Evolutionary conservation across 2,888 invertebrate genomes (phyloP).

Genomic region (Tipula helvola): DNA sequence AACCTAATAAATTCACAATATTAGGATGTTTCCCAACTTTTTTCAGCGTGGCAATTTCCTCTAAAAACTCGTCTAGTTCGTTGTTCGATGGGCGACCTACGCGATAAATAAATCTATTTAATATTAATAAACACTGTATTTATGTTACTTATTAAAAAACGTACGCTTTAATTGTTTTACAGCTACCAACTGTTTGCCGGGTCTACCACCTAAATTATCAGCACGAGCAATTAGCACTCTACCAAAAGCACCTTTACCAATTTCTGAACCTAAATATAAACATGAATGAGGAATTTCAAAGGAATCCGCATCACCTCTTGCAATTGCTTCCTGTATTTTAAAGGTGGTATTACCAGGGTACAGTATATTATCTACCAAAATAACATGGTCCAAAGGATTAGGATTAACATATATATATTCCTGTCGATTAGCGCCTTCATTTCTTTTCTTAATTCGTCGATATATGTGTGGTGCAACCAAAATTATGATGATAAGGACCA

Average conservation of each 20-base stretch:
- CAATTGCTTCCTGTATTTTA: conserved; percentile 25
- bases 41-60: conserved; percentile 68
- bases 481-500: conserved; percentile 6
- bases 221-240: conserved; percentile 54
- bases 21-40: conserved; percentile 63
- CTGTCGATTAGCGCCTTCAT: conserved; percentile 17
- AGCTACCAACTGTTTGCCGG: conserved; percentile 47
- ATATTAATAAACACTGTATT: neutral
- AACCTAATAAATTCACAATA: conserved; percentile 58
- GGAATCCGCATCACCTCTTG: conserved; percentile 26
- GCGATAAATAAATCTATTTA: conserved; percentile 16
- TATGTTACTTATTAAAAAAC: conserved; percentile 16
- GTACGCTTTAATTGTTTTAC: conserved; percentile 62
- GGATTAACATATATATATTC: conserved; percentile 18
- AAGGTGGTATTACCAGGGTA: conserved; percentile 30
- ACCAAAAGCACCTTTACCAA: conserved; percentile 68
- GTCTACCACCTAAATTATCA: conserved; percentile 37
- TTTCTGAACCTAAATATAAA: conserved; percentile 32
- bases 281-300: conserved; percentile 29
- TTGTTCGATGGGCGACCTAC: conserved; percentile 44
- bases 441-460: conserved; percentile 8
- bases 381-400: conserved; percentile 21
- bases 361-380: conserved; percentile 43
- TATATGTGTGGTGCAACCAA: conserved; percentile 11
- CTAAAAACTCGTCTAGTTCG: conserved; percentile 54